Evolutionary conservation across 53 echinoderm and acorn worm species (phyloP), one percentile per base, ranked within the genome.

Genomic region (Holothuria scabra): DNA sequence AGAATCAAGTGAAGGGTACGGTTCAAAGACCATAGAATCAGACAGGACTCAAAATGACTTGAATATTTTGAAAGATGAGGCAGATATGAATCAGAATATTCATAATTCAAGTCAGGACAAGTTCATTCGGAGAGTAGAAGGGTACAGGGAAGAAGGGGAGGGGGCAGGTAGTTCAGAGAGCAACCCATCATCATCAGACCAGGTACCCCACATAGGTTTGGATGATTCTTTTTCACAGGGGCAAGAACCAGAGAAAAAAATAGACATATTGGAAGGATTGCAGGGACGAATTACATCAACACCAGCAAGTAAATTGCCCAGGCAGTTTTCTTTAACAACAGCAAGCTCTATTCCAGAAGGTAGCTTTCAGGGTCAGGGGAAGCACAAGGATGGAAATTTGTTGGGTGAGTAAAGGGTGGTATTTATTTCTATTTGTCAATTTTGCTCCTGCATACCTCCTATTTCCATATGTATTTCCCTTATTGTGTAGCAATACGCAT

Each of bases 351-450:
- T 95, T 72, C 94, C 94, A 9, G 94, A 95, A 68, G 95, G 99
- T 11, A 91, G 94, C 30, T 99, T 89, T 69, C 79, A 79, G 21
- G 99, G 99, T 18, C 87, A 93, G 66, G 94, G 90, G 52, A 91
- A 75, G 82, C 99, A 99, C 76, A 84, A 87, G 66, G 99, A 99
- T 86, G 99, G 99, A 31, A 93, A 90, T 24, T 81, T 72, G 61
- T 83, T 99, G 59, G 94, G 99, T 99, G 58, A 86, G 99, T 71
- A 59, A 31, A 1, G 1, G 3, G 18, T 3, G 14, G 18, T 52
- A 52, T 14, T 52, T 52, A 12, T 18, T 52, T 18, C 18, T 16
- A 6, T 12, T 52, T 18, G 2, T 52, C 52, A 1, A 52, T 48
- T 35, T 35, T 35, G n/a, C n/a, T n/a, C n/a, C n/a, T n/a, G n/a